Evolutionary conservation across 2,797 vertebrate species (phyloP).

Genomic region (Lophura swinhoii): DNA sequence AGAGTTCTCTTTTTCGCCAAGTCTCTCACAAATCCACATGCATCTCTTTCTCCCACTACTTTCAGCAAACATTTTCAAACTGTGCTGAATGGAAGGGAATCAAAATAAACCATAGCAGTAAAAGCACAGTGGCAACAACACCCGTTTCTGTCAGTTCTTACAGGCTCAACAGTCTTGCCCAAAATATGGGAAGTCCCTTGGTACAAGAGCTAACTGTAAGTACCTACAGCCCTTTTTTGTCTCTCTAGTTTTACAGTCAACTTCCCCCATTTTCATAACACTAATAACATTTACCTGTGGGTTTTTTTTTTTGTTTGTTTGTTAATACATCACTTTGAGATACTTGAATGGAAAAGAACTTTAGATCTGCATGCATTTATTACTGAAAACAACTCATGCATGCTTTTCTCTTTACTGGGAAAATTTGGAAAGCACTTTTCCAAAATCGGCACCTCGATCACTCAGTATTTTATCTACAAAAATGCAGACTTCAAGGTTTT

Average conservation of each 20-base stretch:
- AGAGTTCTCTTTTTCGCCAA: neutral
- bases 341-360: neutral
- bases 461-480: conserved; percentile 46
- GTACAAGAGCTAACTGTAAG: neutral
- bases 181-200: neutral
- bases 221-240: accelerated
- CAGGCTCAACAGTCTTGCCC: neutral
- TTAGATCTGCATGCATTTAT: neutral
- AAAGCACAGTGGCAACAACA: neutral
- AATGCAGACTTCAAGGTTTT: neutral
- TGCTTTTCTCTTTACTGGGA: neutral
- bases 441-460: neutral
- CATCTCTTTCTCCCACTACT: neutral
- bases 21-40: neutral
- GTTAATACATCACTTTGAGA: neutral
- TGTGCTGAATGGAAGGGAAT: neutral
- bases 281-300: neutral
- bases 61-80: neutral
- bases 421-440: neutral
- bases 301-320: neutral
- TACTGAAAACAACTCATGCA: neutral
- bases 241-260: neutral
- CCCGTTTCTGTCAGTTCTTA: neutral
- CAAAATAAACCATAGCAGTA: neutral
- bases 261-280: neutral